Conservation (phyloP, 2,797 vertebrate species). For the Lepus oiostolus region DNA sequence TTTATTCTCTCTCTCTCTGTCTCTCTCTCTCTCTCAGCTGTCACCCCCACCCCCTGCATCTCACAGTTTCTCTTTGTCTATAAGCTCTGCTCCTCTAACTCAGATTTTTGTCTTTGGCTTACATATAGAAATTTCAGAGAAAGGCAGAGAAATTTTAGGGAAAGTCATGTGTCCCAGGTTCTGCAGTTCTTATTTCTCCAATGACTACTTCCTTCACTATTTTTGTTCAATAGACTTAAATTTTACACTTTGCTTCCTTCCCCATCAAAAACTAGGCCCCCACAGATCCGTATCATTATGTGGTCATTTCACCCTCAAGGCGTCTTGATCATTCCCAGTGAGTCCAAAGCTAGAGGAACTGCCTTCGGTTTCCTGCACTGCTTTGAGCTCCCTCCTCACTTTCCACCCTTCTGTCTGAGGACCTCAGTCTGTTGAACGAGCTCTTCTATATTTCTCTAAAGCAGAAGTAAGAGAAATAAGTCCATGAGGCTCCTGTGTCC, state of each 20-base stretch:
- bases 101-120: slow-evolving; percentile 16
- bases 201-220: not conserved
- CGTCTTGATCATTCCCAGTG: not conserved
- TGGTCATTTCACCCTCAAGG: not conserved
- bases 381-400: not conserved
- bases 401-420: slow-evolving; percentile 32
- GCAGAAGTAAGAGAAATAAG: slow-evolving; percentile 61
- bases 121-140: slow-evolving; percentile 31
- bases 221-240: not conserved
- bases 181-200: slow-evolving; percentile 22
- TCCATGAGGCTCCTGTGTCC: slow-evolving; percentile 33
- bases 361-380: slow-evolving; percentile 29
- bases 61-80: not conserved
- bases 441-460: slow-evolving; percentile 51
- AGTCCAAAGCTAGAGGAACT: slow-evolving; percentile 53
- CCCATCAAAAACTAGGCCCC: not conserved
- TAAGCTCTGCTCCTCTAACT: not conserved
- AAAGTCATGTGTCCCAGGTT: not conserved
- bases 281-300: not conserved
- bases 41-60: not conserved
- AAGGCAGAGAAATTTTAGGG: slow-evolving; percentile 13
- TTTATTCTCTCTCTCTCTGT: not conserved
- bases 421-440: slow-evolving; percentile 52
- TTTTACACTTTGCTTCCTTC: slow-evolving; percentile 4
- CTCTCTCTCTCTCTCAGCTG: not conserved